Evolutionary conservation across 2,888 invertebrate species (phyloP), one percentile per base, ranked within the genome.

Genomic region (Spodoptera picta): DNA sequence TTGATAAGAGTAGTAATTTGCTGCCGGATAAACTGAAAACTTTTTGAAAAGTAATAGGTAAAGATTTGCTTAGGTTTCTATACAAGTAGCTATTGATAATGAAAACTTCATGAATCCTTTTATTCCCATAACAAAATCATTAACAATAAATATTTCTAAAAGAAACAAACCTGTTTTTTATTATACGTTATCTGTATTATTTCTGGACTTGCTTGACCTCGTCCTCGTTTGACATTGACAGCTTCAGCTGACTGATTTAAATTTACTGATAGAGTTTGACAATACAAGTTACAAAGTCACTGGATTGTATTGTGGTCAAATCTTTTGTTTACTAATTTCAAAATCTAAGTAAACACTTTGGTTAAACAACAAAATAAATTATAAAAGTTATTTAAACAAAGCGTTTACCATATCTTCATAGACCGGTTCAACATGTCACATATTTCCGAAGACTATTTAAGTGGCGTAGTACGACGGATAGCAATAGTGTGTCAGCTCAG

Each of bases 371-470:
- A 36, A 36, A 9, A 44, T 2, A 6, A 24, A 3, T 11, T 19
- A 19, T 7, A 10, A 50, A n/a, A 4, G n/a, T 41, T 54, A 41
- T 54, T 43, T 43, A 54, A 53, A 19, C 48, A 56, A 68, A 72
- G 65, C 52, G 10, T 57, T 65, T 65, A 72, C 3, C 50, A 51
- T 12, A 51, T 19, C 9, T 7, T 14, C 3, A 11, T 65, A 14
- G 11, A 51, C 10, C 14, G 14, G 2, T 23, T 24, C 31, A 76
- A 62, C 55, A 87, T 86, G 87, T 54, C 72, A 36, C 23, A 55
- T 11, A 63, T 82, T 50, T 27, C 82, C n/a, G 75, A 84, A 65
- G 80, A 81, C 49, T 80, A 81, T 66, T 65, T 86, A n/a, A 50
- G 45, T 23, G 65, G 60, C 49, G 65, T 86, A 41, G 58, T 87